Evolutionary conservation across 2,888 invertebrate species (phyloP).

Genomic region (Drosophila rellima): DNA sequence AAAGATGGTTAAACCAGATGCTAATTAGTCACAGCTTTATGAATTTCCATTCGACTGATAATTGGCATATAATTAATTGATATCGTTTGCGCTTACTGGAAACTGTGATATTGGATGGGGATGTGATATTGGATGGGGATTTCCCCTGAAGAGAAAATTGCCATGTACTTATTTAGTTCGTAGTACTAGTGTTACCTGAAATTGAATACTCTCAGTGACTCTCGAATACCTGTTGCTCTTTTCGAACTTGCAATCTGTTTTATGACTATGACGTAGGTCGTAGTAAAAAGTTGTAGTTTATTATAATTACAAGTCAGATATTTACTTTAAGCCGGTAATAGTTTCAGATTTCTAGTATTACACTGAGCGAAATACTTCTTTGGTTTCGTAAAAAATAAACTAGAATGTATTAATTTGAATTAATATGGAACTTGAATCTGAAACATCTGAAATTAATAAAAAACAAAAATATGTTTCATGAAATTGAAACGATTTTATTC

Average conservation of each 20-base stretch:
- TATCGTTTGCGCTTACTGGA: not conserved
- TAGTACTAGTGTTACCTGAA: constrained; percentile 9
- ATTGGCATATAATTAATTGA: constrained; percentile 26
- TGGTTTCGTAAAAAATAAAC: no score
- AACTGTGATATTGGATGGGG: not conserved
- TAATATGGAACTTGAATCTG: no score
- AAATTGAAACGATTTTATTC: not conserved
- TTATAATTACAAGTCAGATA: not conserved
- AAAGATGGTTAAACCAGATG: constrained; percentile 1
- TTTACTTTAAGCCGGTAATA: not conserved
- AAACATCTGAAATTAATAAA: no score
- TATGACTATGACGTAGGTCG: constrained; percentile 4
- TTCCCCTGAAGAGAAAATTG: constrained; percentile 1
- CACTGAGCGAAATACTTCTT: not conserved
- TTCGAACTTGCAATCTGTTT: not conserved
- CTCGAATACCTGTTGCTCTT: not conserved
- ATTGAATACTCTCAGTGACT: not conserved
- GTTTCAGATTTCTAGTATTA: not conserved
- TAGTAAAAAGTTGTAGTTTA: constrained; percentile 31
- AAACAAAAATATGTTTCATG: no score
- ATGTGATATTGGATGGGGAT: no score
- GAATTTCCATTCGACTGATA: constrained; percentile 1
- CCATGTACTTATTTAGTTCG: not conserved
- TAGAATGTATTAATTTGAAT: no score
- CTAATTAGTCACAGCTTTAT: not conserved